phyloP scores from a whole-genome alignment of 1,140 invertebrate genomes.

The Temnothorax nylanderi region DNA sequence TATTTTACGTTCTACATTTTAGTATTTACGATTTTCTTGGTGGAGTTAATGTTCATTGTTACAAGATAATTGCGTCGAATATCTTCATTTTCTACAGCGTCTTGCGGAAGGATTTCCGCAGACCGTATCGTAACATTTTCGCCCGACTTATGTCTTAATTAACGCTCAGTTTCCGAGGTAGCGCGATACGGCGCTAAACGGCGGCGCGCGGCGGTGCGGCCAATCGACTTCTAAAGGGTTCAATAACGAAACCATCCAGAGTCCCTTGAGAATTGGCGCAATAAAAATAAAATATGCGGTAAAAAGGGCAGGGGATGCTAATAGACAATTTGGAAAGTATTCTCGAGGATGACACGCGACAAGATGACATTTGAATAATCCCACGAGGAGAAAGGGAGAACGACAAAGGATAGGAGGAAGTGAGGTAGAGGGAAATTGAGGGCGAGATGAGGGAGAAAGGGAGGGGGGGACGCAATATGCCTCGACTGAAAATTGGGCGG shows the following conservation, averaged over 20 bases:
- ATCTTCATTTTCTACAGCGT: constrained; percentile 15
- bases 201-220: not conserved
- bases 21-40: not conserved
- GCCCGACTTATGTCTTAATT: constrained; percentile 43
- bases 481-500: constrained; percentile 63
- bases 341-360: constrained; percentile 51
- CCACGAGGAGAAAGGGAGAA: constrained; percentile 7
- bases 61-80: constrained; percentile 9
- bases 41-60: constrained; percentile 22
- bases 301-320: constrained; percentile 9
- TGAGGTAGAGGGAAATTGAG: constrained; percentile 11
- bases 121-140: constrained; percentile 39
- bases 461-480: constrained; percentile 48
- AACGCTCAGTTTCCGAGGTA: constrained; percentile 12
- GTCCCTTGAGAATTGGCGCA: constrained; percentile 6
- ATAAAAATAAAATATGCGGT: constrained; percentile 45
- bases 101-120: constrained; percentile 19
- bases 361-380: constrained; percentile 61
- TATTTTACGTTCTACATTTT: not conserved
- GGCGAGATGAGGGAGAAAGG: not conserved
- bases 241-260: constrained; percentile 25
- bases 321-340: constrained; percentile 57
- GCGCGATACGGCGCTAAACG: not conserved
- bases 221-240: constrained; percentile 26
- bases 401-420: constrained; percentile 17